These are phyloP conservation scores for Hydrophis major DNA, from an alignment of 2,797 vertebrate species.

Conservation along the genomic window DNA sequence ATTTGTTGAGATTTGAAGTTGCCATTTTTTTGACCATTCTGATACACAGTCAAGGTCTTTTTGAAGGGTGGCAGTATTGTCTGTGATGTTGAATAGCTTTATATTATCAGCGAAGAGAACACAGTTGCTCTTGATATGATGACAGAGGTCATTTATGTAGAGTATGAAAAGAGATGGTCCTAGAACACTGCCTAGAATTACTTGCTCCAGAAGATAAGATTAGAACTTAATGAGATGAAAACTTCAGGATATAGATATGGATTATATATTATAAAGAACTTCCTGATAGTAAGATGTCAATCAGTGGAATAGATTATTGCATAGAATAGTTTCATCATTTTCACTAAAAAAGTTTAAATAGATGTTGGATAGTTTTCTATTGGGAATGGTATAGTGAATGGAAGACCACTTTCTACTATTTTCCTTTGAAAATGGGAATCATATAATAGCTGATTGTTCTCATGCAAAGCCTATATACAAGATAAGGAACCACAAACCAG, in stretches of 20 bases:
- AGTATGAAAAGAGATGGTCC: too few species aligned
- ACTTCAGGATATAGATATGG: background rate
- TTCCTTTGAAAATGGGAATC: background rate
- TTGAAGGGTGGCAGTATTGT: too few species aligned
- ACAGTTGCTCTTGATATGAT: too few species aligned
- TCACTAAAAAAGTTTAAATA: background rate
- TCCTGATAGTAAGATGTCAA: background rate
- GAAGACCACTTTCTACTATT: background rate
- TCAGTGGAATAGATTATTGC: background rate
- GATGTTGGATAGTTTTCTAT: background rate
- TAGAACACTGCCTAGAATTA: background rate
- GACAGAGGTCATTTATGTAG: too few species aligned
- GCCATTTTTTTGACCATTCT: too few species aligned
- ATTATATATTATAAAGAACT: background rate
- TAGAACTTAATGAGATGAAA: background rate
- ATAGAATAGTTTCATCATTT: background rate
- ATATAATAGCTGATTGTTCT: background rate
- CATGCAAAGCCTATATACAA: background rate
- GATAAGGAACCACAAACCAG: background rate
- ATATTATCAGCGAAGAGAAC: too few species aligned
- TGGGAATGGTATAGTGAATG: background rate
- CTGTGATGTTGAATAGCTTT: too few species aligned
- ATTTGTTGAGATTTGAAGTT: too few species aligned
- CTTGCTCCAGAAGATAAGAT: background rate
- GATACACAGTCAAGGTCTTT: too few species aligned